Evolutionary conservation across 2,113 vertebrate genomes (phyloP).

Genomic region (Dicentrarchus labrax): DNA sequence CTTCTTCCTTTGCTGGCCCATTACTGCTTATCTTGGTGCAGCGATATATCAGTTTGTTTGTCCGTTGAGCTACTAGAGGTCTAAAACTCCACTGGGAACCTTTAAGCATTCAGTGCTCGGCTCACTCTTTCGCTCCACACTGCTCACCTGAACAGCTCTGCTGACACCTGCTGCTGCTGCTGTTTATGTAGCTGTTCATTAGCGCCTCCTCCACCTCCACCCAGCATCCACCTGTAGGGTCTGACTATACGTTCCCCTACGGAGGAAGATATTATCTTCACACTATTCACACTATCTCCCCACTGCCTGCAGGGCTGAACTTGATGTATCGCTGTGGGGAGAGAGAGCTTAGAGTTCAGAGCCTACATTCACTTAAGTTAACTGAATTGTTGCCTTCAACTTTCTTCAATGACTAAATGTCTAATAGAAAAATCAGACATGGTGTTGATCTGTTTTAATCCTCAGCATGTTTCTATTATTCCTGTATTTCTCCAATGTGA

Average conservation of each 20-base stretch:
- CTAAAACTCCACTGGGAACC: neutral
- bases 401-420: neutral
- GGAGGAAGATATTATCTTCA: neutral
- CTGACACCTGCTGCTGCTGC: neutral
- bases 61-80: neutral
- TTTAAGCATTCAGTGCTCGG: neutral
- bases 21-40: neutral
- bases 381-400: neutral
- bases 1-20: neutral
- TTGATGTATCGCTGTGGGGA: neutral
- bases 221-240: neutral
- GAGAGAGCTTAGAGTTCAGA: neutral
- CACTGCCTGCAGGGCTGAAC: neutral
- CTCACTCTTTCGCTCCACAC: neutral
- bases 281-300: too few relatives aligned
- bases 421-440: neutral
- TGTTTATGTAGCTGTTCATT: neutral
- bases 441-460: neutral
- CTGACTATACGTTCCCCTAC: neutral
- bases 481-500: too few relatives aligned
- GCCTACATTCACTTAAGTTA: neutral
- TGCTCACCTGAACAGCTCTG: neutral
- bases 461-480: neutral
- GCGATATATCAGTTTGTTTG: neutral
- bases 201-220: neutral